Evolutionary conservation across 2,797 vertebrate genomes (phyloP), one percentile per base, ranked within the genome.

Genomic region (Argya squamiceps): DNA sequence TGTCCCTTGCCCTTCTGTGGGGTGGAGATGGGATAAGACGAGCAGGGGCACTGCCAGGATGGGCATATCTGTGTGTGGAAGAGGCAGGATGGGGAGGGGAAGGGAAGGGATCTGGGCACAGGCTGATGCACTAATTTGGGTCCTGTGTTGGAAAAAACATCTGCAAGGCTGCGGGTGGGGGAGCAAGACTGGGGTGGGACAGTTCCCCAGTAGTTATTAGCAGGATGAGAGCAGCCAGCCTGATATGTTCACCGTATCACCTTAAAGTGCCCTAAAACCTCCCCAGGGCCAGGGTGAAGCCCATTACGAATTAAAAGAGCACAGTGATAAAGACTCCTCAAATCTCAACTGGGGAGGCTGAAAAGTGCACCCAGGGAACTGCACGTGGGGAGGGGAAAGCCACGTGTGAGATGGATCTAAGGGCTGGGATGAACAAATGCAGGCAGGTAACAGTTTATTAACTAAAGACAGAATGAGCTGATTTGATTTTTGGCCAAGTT

Each of bases 391-490:
- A 68, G 29, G 27, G 46, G 13, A 55, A 86, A 81, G 55, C 41
- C 62, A 52, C 0, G 0, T 10, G 0, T 44, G 4, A 13, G 24
- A 63, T 4, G 37, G 60, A 52, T n/a, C 52, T n/a, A 34, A 67
- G n/a, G 43, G 62, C 37, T 60, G 36, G 56, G 74, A 73, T 50
- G 78, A 84, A 93, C 39, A 59, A 49, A 85, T 11, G 44, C 4
- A 8, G 52, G 49, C 44, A 56, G 59, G 60, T 71, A 75, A 29
- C 50, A 65, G 74, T 44, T 93, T 63, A 63, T 80, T 75, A 85
- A 80, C 55, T 52, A 44, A 58, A 60, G 69, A 43, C 39, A 89
- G 87, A 91, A 88, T 6, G 32, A 20, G 9, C 44, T 22, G 50
- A 26, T 85, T 36, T 71, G 75, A 79, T 55, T 89, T 87, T 50